Conservation (phyloP, 2,888 invertebrate species). For the Lottia scabra region DNA sequence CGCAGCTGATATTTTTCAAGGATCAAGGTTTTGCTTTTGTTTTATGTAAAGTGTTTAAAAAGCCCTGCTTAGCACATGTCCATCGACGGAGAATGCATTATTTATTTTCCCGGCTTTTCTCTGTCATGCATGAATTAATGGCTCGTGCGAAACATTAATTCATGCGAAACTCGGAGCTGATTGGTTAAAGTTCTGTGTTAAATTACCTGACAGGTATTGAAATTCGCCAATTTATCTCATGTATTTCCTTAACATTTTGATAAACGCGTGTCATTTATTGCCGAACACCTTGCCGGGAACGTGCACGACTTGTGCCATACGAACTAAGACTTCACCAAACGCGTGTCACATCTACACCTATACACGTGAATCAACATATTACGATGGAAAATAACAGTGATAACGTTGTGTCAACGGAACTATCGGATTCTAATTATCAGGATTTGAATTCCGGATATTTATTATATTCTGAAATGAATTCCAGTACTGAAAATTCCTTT, state of each 20-base stretch:
- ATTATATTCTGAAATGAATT: too few relatives aligned
- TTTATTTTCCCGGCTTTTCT: neutral
- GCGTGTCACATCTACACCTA: neutral
- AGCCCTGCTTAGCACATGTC: conserved; percentile 2
- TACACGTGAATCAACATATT: neutral
- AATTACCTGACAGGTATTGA: neutral
- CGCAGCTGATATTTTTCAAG: too few relatives aligned
- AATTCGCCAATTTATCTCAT: neutral
- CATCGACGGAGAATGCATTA: neutral
- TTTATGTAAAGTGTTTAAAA: neutral
- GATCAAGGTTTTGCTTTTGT: neutral
- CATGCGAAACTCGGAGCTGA: neutral
- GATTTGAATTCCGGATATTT: too few relatives aligned
- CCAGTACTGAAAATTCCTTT: too few relatives aligned
- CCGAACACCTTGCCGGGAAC: neutral
- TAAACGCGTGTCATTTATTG: too few relatives aligned
- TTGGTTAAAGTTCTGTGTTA: neutral
- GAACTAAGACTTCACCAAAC: neutral
- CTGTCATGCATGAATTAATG: neutral
- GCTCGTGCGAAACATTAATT: neutral
- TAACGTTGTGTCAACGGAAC: too few relatives aligned
- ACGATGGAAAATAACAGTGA: too few relatives aligned
- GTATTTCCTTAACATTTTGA: too few relatives aligned
- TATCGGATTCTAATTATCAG: too few relatives aligned
- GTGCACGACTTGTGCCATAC: neutral